A percentile compares a stretch with the other conserved stretches of the same genome.
Evolutionary conservation across 92 coral and sea anemone genomes (phyloP).

Genomic region (Chrysogorgia sp.): DNA sequence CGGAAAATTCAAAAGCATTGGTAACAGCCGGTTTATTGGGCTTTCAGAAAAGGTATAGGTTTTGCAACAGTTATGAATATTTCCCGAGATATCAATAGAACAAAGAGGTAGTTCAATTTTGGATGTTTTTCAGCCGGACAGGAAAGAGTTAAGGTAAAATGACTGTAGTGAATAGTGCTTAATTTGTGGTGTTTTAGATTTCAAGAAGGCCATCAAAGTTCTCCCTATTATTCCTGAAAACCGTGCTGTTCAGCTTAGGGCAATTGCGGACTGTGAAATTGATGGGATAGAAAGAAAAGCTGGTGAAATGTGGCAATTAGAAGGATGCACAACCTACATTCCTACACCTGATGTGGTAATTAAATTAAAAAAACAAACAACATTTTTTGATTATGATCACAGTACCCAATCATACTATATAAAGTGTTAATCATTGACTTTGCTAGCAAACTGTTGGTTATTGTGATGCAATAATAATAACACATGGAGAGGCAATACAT

Average conservation of each 20-base stretch:
- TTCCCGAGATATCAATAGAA: no score
- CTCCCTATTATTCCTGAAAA: constrained; percentile 80
- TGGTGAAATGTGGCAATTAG: constrained; percentile 96
- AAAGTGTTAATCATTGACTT: neutral
- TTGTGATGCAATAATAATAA: constrained; percentile 66
- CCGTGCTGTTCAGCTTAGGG: constrained; percentile 74
- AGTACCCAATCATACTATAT: neutral
- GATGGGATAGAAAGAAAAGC: constrained; percentile 77
- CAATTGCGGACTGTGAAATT: constrained; percentile 75
- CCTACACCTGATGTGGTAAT: constrained; percentile 85
- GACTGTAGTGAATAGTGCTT: neutral
- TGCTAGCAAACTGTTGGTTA: constrained; percentile 63
- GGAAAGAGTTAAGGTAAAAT: no score
- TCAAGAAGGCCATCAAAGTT: constrained; percentile 65
- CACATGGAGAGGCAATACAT: constrained; percentile 81
- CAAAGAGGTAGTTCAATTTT: no score
- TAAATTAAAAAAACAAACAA: no score
- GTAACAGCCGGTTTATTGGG: no score
- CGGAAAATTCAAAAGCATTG: no score
- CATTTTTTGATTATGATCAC: neutral
- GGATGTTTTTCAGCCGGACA: no score
- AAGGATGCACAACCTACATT: constrained; percentile 83
- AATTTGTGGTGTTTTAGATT: constrained; percentile 39
- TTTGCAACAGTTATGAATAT: no score
- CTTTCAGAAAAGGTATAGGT: no score